These are phyloP conservation scores for Platalea minor DNA, from an alignment of 2,797 vertebrate genomes.

Conservation along the genomic window DNA sequence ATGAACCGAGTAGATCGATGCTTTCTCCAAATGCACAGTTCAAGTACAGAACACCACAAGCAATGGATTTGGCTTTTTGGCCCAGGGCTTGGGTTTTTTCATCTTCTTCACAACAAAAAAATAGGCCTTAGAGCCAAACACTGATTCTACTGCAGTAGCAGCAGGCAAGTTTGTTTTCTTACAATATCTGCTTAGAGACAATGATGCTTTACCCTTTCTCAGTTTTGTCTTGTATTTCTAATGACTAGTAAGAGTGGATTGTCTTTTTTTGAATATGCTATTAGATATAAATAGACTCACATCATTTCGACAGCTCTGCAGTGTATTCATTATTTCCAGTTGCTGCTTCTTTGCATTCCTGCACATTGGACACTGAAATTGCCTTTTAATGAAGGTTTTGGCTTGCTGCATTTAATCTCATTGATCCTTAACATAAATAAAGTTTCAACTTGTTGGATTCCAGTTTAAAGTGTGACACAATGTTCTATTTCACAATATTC, in stretches of 20 bases:
- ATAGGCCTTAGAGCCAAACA: background rate
- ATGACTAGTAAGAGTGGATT: background rate
- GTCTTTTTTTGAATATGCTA: background rate
- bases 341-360: constrained; percentile 12
- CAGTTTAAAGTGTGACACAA: background rate
- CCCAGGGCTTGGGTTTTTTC: background rate
- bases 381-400: constrained; percentile 17
- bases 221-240: background rate
- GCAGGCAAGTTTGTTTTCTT: background rate
- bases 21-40: background rate
- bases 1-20: background rate
- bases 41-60: background rate
- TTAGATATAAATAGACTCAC: background rate
- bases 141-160: background rate
- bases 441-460: background rate
- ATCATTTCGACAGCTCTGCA: background rate
- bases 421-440: constrained; percentile 38
- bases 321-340: background rate
- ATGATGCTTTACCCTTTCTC: background rate
- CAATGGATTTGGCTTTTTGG: background rate
- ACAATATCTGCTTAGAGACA: background rate
- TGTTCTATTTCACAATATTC: background rate
- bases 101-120: background rate
- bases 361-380: background rate
- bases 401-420: background rate